These are phyloP conservation scores for Drosophila algonquin DNA, from an alignment of 2,888 invertebrate species.

Conservation along the genomic window DNA sequence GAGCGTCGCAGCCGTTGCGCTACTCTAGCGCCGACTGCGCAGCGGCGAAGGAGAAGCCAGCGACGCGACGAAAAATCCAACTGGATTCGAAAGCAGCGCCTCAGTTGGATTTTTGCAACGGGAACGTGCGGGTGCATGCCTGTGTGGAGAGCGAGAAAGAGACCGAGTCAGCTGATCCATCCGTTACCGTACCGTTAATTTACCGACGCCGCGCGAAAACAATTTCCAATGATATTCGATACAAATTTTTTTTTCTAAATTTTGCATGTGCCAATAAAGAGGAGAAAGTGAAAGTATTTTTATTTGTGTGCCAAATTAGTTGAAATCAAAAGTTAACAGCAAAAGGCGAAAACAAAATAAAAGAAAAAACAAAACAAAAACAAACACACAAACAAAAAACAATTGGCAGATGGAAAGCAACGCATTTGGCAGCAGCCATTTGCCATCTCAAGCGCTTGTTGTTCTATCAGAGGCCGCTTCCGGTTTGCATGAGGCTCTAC, in stretches of 20 bases:
- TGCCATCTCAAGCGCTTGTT: conserved; percentile 90
- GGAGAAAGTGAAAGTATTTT: conserved; percentile 29
- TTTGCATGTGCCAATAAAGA: conserved; percentile 32
- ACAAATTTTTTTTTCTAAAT: conserved; percentile 10
- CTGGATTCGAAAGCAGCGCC: conserved; percentile 55
- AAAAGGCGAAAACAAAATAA: conserved; percentile 1
- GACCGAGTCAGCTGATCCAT: conserved; percentile 28
- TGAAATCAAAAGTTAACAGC: conserved; percentile 29
- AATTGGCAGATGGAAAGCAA: conserved; percentile 88
- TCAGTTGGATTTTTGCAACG: conserved; percentile 80
- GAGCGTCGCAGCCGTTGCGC: background rate
- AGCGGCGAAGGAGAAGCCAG: conserved; percentile 25
- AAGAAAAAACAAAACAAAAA: background rate
- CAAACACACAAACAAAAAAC: conserved; percentile 28
- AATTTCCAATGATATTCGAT: background rate
- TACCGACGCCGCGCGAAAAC: conserved; percentile 47
- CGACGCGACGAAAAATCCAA: conserved; percentile 44
- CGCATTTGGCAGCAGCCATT: conserved; percentile 89
- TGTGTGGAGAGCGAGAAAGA: conserved; percentile 26
- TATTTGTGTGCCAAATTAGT: conserved; percentile 40
- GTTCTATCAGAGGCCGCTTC: conserved; percentile 91
- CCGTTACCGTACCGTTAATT: conserved; percentile 31
- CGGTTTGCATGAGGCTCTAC: conserved; percentile 89
- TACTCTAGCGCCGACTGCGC: conserved; percentile 63
- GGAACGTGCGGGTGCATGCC: conserved; percentile 78